A percentile compares a stretch with the other conserved stretches of the same genome.
Evolutionary conservation across 2,113 vertebrate species (phyloP).

Genomic region (Origma solitaria): DNA sequence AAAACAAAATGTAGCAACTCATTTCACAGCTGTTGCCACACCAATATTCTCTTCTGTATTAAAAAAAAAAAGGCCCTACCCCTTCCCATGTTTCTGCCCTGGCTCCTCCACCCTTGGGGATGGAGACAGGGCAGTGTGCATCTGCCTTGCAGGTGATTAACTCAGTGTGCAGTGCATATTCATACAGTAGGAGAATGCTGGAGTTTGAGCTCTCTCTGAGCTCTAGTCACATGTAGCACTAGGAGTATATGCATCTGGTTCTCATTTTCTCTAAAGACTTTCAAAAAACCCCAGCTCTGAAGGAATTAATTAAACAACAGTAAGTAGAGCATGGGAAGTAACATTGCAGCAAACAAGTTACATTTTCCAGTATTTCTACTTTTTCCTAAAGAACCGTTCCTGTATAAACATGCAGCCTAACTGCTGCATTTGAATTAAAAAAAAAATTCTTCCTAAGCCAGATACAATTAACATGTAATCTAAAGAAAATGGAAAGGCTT

Average conservation of each 20-base stretch:
- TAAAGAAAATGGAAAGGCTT: not conserved
- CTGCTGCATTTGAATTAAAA: not conserved
- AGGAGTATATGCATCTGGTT: not conserved
- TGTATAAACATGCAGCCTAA: not conserved
- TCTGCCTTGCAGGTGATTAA: not conserved
- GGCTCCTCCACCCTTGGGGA: not conserved
- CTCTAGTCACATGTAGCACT: not conserved
- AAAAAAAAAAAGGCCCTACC: not conserved
- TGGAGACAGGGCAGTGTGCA: not conserved
- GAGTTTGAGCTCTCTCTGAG: not conserved
- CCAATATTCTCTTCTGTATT: not conserved
- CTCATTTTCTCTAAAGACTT: not conserved
- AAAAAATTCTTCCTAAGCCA: not conserved
- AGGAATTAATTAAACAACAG: not conserved
- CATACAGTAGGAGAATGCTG: not conserved
- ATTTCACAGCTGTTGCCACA: not conserved
- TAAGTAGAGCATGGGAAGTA: not conserved
- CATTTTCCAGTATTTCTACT: not conserved
- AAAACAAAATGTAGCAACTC: not conserved
- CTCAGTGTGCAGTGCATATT: not conserved
- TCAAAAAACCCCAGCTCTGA: accelerated
- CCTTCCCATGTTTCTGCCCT: not conserved
- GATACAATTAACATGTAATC: not conserved
- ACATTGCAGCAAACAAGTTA: not conserved
- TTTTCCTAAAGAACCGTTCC: not conserved